Evolutionary conservation across 2,797 vertebrate genomes (phyloP).

Genomic region (Mus caroli): DNA sequence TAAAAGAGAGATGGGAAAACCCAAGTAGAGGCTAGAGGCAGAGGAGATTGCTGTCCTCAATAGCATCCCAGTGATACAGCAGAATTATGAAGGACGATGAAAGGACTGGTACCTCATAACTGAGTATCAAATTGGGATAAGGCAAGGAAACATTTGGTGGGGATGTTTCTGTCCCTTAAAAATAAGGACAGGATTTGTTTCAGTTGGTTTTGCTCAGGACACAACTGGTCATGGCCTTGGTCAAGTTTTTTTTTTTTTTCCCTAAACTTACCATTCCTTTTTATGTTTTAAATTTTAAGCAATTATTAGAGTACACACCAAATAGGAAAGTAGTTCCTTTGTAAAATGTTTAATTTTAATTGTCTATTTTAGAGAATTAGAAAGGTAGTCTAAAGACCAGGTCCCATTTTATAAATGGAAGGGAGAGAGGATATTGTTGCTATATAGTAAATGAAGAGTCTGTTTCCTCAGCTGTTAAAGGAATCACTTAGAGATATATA

Average conservation of each 20-base stretch:
- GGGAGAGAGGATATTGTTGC: background rate
- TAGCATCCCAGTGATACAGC: background rate
- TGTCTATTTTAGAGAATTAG: slow-evolving; percentile 28
- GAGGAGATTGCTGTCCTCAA: background rate
- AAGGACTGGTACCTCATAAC: background rate
- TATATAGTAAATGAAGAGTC: background rate
- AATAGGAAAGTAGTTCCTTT: slow-evolving; percentile 15
- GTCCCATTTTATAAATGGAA: background rate
- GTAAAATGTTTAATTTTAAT: slow-evolving; percentile 24
- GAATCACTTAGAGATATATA: background rate
- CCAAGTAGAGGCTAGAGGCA: background rate
- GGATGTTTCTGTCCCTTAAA: background rate
- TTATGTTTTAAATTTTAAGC: background rate
- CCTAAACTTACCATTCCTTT: background rate
- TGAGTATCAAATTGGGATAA: background rate
- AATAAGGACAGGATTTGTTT: background rate
- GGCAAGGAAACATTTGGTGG: background rate
- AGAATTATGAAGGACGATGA: background rate
- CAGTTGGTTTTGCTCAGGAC: background rate
- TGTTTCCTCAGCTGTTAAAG: background rate
- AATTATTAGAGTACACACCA: background rate
- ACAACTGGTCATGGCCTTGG: background rate
- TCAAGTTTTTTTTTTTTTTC: background rate
- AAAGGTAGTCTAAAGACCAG: background rate
- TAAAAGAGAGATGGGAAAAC: slow-evolving; percentile 36